Evolutionary conservation across 2,888 invertebrate species (phyloP), one percentile per base, ranked within the genome.

Genomic region (Pantelozetes paolii): DNA sequence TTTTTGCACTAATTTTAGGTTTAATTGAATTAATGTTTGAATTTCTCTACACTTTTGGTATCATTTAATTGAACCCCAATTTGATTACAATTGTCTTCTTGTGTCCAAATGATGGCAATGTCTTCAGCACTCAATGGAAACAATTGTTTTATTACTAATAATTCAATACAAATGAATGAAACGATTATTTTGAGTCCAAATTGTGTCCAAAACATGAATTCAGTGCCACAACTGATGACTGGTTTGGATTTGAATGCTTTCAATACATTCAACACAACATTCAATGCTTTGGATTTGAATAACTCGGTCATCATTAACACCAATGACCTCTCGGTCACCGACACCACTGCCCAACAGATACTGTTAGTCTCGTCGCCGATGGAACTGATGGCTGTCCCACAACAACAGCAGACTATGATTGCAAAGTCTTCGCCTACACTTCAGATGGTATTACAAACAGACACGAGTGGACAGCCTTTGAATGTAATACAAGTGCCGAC

Each of bases 401-500:
- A 64, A 5, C 62, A 64, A 5, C 36, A 36, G 23, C 36, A 64
- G 62, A 15, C 36, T 3, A 3, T 36, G 20, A 2, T 26, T 6
- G 26, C 26, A 45, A 42, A 30, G 32, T 11, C 36, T 32, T 20
- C 57, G 57, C 11, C 28, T 3, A 40, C 42, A 23, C 45, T 69
- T 69, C 69, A 42, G 23, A 42, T 69, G 69, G 69, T 69, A 45
- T n/a, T 69, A 26, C 62, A 64, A 20, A n/a, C n/a, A n/a, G n/a
- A n/a, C n/a, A n/a, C n/a, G n/a, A n/a, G n/a, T n/a, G 36, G 36
- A 36, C 36, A 36, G 36, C 36, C 36, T 5, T 36, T 73, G 30
- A 71, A 54, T 71, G 54, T 71, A 1, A 57, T 74, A 1, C 42
- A 70, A 71, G 74, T 74, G 64, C 74, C 74, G 57, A 72, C 71